Percentiles rank a stretch among this genome's conserved stretches.
Conservation (phyloP, 2,797 vertebrate genomes). For the Syncerus caffer region DNA sequence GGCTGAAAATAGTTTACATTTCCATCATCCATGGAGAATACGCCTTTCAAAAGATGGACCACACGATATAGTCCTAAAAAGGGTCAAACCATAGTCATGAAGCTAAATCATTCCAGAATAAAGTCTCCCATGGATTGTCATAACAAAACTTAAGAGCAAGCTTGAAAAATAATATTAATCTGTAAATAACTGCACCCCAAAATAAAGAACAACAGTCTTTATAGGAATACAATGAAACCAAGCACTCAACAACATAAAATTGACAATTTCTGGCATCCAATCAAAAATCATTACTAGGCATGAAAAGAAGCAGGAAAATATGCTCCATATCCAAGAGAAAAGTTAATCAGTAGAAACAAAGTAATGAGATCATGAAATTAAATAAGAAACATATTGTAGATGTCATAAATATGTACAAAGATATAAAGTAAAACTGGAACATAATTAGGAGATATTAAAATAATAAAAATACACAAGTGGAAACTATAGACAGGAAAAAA, state of each 20-base stretch:
- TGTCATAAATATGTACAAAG: neutral
- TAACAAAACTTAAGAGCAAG: neutral
- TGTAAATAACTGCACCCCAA: neutral
- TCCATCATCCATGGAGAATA: neutral
- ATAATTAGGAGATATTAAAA: neutral
- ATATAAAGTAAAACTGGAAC: neutral
- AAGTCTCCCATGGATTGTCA: neutral
- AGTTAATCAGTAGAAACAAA: constrained; percentile 5
- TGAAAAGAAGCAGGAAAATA: neutral
- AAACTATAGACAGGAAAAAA: neutral
- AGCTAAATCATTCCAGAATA: neutral
- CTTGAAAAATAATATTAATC: neutral
- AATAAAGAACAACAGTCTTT: neutral
- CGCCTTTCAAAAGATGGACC: neutral
- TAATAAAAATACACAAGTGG: neutral
- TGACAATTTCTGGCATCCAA: neutral
- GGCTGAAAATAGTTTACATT: constrained; percentile 9
- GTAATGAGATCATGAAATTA: neutral
- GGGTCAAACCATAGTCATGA: neutral
- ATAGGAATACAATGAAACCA: neutral
- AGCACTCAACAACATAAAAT: neutral
- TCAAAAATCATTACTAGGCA: neutral
- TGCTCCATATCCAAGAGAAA: neutral
- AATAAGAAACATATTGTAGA: neutral
- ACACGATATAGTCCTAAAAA: neutral